Base-by-base conservation (phyloP, 2,888 invertebrate genomes). In the Carabus problematicus region DNA sequence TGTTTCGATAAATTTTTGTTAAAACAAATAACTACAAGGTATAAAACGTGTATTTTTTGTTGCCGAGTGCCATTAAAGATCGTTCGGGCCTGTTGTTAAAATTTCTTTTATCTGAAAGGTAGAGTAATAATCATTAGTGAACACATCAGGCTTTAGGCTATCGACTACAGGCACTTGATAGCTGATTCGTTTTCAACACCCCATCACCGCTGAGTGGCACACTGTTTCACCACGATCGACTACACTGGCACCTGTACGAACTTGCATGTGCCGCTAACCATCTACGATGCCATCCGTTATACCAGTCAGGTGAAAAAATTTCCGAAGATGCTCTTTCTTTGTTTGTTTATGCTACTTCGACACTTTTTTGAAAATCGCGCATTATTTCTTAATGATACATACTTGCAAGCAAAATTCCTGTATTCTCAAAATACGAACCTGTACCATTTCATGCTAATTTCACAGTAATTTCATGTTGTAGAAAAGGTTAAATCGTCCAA, bases 71-170 rank as follows among this genome's bases (percentile, higher is more conserved):
- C 67, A 67, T 67, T 67, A 67, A 67, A 60, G 67, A 60, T 45
- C 60, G 56, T 64, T 64, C 64, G 64, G 56, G 45, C 40, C 19
- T 29, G 64, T 64, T 64, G 64, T 64, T 64, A 67, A 67, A 58
- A 52, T 67, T 67, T 67, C 67, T 67, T 67, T 78, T 77, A 78
- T 78, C 78, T 78, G 76, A 75, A 74, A 72, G 74, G 72, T 71
- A 73, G 71, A 72, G 77, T 73, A 77, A 79, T 79, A 77, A 79
- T 78, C 79, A 78, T 79, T 78, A 77, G 77, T 64, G 71, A 62
- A 68, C 71, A 29, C 67, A 67, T 67, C 67, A 67, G 43, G 19
- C 67, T 59, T n/a, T 60, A 67, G 67, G 67, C 67, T 55, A 64
- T 64, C 64, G 67, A 45, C 67, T 67, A 58, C 14, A 52, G 58